Evolutionary conservation across 2,797 vertebrate species (phyloP).

Genomic region (Perodicticus potto): DNA sequence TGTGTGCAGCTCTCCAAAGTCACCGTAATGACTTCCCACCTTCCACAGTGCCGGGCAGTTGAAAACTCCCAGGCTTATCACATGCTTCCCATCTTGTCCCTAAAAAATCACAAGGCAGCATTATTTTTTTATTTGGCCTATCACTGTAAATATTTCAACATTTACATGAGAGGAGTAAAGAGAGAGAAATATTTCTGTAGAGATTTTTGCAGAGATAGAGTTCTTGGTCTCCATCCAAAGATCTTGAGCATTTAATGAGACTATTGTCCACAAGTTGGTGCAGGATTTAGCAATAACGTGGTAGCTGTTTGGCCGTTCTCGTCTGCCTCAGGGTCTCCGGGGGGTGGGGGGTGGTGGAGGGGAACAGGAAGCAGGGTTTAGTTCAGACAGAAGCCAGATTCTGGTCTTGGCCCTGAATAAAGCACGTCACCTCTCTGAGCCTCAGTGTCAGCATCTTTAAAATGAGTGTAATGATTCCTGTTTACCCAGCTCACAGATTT

Average conservation of each 20-base stretch:
- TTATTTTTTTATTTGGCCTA: slow-evolving; percentile 52
- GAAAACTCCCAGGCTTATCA: slow-evolving; percentile 47
- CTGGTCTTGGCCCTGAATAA: not conserved
- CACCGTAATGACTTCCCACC: not conserved
- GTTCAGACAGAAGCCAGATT: not conserved
- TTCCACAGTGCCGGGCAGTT: not conserved
- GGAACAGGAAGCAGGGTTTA: slow-evolving; percentile 41
- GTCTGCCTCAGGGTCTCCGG: not conserved
- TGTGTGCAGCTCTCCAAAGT: not conserved
- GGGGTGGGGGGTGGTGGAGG: no score
- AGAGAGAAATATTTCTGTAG: slow-evolving; percentile 52
- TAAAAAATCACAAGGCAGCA: slow-evolving; percentile 52
- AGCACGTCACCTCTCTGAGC: not conserved
- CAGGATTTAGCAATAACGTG: slow-evolving; percentile 9
- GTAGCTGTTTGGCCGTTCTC: not conserved
- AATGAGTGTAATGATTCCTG: not conserved
- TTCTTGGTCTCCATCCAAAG: slow-evolving; percentile 55
- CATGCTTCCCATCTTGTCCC: slow-evolving; percentile 43
- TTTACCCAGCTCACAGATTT: not conserved
- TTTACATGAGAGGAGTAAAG: slow-evolving; percentile 63
- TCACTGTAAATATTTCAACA: slow-evolving; percentile 61
- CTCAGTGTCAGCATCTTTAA: not conserved
- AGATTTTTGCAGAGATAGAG: slow-evolving; percentile 57
- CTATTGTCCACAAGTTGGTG: slow-evolving; percentile 51
- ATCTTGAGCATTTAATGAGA: slow-evolving; percentile 16